These are phyloP conservation scores for Cylindroiulus punctatus DNA, from an alignment of 2,888 invertebrate genomes.

Conservation along the genomic window DNA sequence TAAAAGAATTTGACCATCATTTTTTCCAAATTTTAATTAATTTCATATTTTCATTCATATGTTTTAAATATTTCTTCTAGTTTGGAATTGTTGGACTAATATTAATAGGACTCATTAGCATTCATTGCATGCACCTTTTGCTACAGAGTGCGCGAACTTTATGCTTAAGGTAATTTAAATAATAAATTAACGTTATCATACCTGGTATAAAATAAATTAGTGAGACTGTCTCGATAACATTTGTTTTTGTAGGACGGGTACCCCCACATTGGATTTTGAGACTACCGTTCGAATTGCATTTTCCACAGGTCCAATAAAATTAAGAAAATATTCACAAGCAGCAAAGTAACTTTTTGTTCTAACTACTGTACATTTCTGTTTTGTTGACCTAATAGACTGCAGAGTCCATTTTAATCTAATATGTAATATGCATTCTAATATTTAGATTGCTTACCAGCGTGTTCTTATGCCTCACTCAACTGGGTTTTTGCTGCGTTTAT, in stretches of 20 bases:
- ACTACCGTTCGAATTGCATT: slow-evolving; percentile 82
- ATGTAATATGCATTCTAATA: not conserved
- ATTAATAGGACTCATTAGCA: slow-evolving; percentile 85
- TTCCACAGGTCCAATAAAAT: slow-evolving; percentile 75
- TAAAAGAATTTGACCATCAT: no score
- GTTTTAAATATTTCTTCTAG: slow-evolving; percentile 61
- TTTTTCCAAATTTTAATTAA: no score
- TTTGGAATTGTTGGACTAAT: slow-evolving; percentile 81
- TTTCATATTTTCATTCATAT: no score
- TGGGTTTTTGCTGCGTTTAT: slow-evolving; percentile 97
- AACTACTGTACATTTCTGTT: not conserved
- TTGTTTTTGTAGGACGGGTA: slow-evolving; percentile 70
- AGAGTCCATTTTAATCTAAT: not conserved
- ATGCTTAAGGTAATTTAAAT: slow-evolving; percentile 49
- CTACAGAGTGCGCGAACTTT: slow-evolving; percentile 69
- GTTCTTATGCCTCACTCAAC: slow-evolving; percentile 89
- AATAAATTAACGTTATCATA: not conserved
- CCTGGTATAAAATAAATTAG: not conserved
- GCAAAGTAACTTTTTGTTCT: slow-evolving; percentile 70
- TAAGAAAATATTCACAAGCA: slow-evolving; percentile 72
- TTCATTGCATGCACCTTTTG: slow-evolving; percentile 93
- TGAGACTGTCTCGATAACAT: not conserved
- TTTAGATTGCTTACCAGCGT: slow-evolving; percentile 77
- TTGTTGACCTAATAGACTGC: not conserved
- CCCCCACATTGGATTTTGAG: slow-evolving; percentile 80